Conservation (phyloP, 2,888 invertebrate genomes). For the Mythimna pallens region DNA sequence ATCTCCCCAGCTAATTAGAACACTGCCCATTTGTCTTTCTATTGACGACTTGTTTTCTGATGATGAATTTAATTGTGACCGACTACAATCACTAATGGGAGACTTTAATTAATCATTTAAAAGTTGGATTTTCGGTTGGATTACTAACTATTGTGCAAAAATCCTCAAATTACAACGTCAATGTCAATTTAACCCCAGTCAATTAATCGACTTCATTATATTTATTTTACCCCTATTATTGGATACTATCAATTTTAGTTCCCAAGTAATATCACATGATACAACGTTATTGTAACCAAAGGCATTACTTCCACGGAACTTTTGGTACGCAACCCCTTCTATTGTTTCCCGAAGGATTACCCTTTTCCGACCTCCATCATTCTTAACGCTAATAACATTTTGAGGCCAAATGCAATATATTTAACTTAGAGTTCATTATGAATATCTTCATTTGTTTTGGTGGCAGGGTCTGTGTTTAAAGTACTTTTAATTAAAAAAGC, state of each 20-base stretch:
- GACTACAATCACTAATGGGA: not conserved
- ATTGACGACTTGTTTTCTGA: not conserved
- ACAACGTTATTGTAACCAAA: conserved; percentile 66
- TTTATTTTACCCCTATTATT: conserved; percentile 29
- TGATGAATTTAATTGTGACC: too few relatives aligned
- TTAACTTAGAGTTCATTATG: conserved; percentile 66
- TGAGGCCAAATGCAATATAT: conserved; percentile 69
- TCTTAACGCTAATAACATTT: conserved; percentile 70
- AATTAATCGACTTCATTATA: conserved; percentile 42
- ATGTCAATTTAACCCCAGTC: conserved; percentile 1
- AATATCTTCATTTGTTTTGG: conserved; percentile 63
- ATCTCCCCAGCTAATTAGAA: too few relatives aligned
- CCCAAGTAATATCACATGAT: conserved; percentile 52
- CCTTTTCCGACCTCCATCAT: conserved; percentile 71
- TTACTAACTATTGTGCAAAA: not conserved
- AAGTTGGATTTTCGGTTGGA: too few relatives aligned
- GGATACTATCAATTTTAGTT: conserved; percentile 50
- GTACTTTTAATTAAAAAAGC: conserved; percentile 42
- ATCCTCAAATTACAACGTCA: not conserved
- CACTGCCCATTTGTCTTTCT: not conserved
- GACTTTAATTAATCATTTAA: not conserved
- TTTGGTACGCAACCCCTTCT: conserved; percentile 60
- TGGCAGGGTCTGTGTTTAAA: conserved; percentile 11
- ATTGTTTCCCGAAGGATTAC: conserved; percentile 71
- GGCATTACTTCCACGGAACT: conserved; percentile 56